Evolutionary conservation across 2,113 vertebrate species (phyloP), one percentile per base, ranked within the genome.

Genomic region (Salvelinus alpinus): DNA sequence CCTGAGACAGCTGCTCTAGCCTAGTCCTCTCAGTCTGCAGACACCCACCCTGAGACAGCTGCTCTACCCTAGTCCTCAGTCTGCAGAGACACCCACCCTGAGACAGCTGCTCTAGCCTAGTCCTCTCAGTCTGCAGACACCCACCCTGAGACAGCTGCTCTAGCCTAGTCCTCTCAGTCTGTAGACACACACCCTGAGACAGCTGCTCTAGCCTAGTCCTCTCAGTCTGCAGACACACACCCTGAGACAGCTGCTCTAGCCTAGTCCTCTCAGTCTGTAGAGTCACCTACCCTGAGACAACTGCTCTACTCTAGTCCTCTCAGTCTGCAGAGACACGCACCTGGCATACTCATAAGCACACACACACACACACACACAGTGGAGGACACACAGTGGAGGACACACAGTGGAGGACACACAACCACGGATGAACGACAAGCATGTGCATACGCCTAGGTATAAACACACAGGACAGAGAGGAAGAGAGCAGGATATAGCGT

Each of bases 61-160:
- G 96, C 94, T 97, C 96, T 97, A 98, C 93, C 93, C 96, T 97
- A 95, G 93, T 94, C 93, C 93, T 97, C 90, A 94, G 94, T 94
- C 94, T 96, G 94, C 92, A 98, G 96, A 93, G 27, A 82, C 94
- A 96, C 92, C 96, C 96, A 95, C 95, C 94, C 92, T 97, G 95
- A 95, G 95, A 95, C 93, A 98, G 96, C 92, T 93, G 96, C 94
- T 97, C 96, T 97, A 98, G 93, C 93, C 96, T 97, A 95, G 93
- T 94, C 93, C 93, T 97, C 90, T 97, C 90, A 97, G 94, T 94
- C 94, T 96, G 94, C 92, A 98, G 96, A 82, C 94, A 96, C 92
- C 96, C 96, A 95, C 95, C 94, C 92, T 97, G 95, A 95, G 95
- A 95, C 93, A 98, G 96, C 92, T 93, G n/a, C 94, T 97, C 96